A percentile compares a stretch with the other conserved stretches of the same genome.
Conservation (phyloP, 2,797 vertebrate genomes). For the Leucoraja ocellata region DNA sequence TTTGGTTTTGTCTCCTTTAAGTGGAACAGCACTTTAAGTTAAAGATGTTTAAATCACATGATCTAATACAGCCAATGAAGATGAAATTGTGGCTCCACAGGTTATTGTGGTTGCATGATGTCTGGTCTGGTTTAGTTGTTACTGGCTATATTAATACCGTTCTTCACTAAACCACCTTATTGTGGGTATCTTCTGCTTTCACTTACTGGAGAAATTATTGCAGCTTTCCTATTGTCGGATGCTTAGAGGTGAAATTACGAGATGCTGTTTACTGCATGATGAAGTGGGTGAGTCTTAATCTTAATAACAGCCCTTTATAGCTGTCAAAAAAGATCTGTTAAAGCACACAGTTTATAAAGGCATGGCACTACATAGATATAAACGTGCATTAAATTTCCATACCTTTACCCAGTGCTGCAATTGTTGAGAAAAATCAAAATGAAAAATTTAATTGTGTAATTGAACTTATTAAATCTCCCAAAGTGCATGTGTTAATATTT, state of each 20-base stretch:
- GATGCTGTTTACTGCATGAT: slow-evolving; percentile 29
- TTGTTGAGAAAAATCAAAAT: background rate
- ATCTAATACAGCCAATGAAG: slow-evolving; percentile 28
- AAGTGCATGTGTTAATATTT: background rate
- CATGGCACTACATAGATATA: background rate
- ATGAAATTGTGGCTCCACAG: slow-evolving; percentile 22
- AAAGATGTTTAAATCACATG: slow-evolving; percentile 30
- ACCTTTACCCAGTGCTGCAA: background rate
- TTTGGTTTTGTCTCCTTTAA: background rate
- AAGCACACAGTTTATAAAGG: slow-evolving; percentile 5
- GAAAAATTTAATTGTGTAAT: slow-evolving; percentile 24
- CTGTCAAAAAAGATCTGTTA: slow-evolving; percentile 15
- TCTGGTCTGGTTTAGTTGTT: slow-evolving; percentile 22
- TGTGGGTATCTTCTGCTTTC: background rate
- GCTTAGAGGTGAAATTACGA: slow-evolving; percentile 18
- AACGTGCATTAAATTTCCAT: background rate
- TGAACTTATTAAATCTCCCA: slow-evolving; percentile 20
- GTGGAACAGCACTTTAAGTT: slow-evolving; percentile 15
- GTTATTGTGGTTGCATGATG: slow-evolving; percentile 15
- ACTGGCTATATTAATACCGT: background rate
- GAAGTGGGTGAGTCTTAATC: slow-evolving; percentile 30
- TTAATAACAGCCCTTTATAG: slow-evolving; percentile 22
- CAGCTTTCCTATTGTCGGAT: background rate
- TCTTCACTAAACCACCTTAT: background rate
- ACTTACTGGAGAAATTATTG: background rate